Percentiles rank a stretch among this genome's conserved stretches.
These are phyloP conservation scores for Calliopsis andreniformis DNA, from an alignment of 1,140 invertebrate species.

Conservation along the genomic window DNA sequence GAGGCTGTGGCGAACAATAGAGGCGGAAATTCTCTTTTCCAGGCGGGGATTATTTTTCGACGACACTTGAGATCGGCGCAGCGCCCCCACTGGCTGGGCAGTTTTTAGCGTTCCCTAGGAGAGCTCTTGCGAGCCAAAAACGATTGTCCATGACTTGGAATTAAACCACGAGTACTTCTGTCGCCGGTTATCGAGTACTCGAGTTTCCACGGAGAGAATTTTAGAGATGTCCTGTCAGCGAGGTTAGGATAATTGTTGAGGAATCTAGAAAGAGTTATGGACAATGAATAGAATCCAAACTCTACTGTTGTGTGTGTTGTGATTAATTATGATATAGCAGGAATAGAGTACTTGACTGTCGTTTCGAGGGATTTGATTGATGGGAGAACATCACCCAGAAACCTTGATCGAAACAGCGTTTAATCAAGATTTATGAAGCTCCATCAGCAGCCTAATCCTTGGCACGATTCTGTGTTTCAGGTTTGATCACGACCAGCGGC, in stretches of 20 bases:
- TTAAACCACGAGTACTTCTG: neutral
- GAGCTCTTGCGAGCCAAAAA: neutral
- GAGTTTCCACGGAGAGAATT: constrained; percentile 42
- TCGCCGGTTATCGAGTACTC: neutral
- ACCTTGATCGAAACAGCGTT: constrained; percentile 35
- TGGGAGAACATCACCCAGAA: constrained; percentile 14
- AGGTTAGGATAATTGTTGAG: neutral
- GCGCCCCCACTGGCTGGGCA: too few relatives aligned
- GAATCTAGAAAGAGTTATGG: too few relatives aligned
- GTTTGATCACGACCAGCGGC: constrained; percentile 90
- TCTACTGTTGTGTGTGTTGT: too few relatives aligned
- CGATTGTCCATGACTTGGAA: neutral
- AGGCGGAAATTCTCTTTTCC: neutral
- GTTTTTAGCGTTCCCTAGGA: neutral
- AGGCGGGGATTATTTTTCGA: constrained; percentile 13
- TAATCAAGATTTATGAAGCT: constrained; percentile 48
- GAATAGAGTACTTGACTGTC: too few relatives aligned
- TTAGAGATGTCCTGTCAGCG: too few relatives aligned
- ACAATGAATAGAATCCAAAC: too few relatives aligned
- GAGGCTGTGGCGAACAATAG: neutral
- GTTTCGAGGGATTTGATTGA: constrained; percentile 8
- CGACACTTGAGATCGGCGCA: neutral
- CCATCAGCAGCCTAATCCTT: constrained; percentile 26
- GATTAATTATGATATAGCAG: too few relatives aligned
- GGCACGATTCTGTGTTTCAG: constrained; percentile 82